Evolutionary conservation across 2,888 invertebrate genomes (phyloP), one percentile per base, ranked within the genome.

Genomic region (Tridacna crocea): DNA sequence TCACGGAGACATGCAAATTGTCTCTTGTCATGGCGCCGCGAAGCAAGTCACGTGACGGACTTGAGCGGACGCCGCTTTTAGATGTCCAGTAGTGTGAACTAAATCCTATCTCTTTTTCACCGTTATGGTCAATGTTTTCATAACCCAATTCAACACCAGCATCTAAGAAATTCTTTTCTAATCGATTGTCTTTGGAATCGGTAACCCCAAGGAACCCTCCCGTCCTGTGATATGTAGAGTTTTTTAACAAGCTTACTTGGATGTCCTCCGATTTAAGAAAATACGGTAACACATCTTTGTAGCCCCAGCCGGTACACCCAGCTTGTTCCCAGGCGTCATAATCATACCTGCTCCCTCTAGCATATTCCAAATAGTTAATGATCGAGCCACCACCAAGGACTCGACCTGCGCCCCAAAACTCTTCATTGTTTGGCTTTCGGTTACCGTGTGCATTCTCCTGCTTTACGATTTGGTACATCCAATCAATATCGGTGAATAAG

Each of bases 21-120:
- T 61, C 48, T 47, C 89, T 58, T 10, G 83, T 79, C 77, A 92
- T 88, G 27, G 88, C 88, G 3, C 90, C 88, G n/a, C 89, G 72
- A 4, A 93, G 88, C 76, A 89, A 93, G 24, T 92, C 92, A 70
- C 90, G 90, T 17, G 90, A 87, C 10, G 92, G 91, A 58, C 92
- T 91, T 75, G 90, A 88, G 8, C 93, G 87, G 11, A 88, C 82
- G 11, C 93, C 93, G 63, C 90, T 88, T 51, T 26, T 65, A 26
- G 46, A 19, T 15, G 65, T 75, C 36, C 24, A 26, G 27, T 75
- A 66, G 48, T 24, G 19, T 4, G 27, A 22, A 48, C 75, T 75
- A 55, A 75, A 75, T 26, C 75, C 75, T 51, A 51, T 24, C 11
- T 36, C 48, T 0, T 27, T 51, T 22, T 66, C 66, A 19, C 66